Evolutionary conservation across 1,140 invertebrate species (phyloP), one percentile per base, ranked within the genome.

Genomic region (Magallana ariakensis): DNA sequence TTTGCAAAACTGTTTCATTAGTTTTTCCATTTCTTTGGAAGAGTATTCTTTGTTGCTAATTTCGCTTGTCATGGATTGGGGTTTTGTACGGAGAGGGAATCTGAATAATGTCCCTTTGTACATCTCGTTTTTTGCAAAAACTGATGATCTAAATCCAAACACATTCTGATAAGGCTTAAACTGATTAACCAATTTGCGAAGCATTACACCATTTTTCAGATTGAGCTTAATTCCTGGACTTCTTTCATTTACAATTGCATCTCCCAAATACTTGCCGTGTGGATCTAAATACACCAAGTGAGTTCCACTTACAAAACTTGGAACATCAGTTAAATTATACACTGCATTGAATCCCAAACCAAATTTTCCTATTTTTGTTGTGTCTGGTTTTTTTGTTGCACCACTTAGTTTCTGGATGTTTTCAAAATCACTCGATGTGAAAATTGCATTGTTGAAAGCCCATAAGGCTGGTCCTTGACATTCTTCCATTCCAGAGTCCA

Each of bases 321-420:
- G 93, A 19, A 94, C 91, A 90, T 94, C 94, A 19, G 93, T 94
- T 56, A 94, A 62, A 83, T 94, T 94, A 87, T 94, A 94, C 3
- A 94, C 93, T 90, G 92, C 88, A 85, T 91, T 92, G 88, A 94
- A 94, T 7, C 94, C 94, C 1, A 94, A 86, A 56, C 94, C 94
- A 91, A 94, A 94, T 58, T 90, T 90, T 26, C 94, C 93, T 80
- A 91, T 92, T 89, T 91, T 94, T 16, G 90, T 89, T 66, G 88
- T 87, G 8, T 92, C 89, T 15, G 86, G 83, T 84, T 91, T 85
- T 83, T 94, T 94, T 8, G 93, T 94, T 1, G 90, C 91, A 46
- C 91, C 92, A 87, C 91, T 90, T 9, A 94, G 87, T 85, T 89
- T 91, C 2, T 85, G 91, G 16, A 94, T 92, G 80, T 93, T 93